Base-by-base conservation (phyloP, 53 echinoderm and acorn worm genomes). In the Glandiceps talaboti region DNA sequence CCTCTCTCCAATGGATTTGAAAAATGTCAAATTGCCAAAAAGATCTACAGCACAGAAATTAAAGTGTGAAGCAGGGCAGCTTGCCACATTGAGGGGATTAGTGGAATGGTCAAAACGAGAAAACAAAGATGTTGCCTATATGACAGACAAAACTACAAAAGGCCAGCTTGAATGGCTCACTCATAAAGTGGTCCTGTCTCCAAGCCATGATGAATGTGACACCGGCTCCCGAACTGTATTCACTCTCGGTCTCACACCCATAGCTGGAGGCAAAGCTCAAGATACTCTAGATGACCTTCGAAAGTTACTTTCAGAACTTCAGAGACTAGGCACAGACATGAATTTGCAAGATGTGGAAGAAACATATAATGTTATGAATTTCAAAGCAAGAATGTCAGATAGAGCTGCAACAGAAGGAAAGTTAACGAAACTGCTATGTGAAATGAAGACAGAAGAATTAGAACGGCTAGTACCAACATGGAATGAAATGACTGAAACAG, bases 181-280 rank as follows among this genome's bases (percentile, higher is more conserved):
- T n/a, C n/a, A n/a, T n/a, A n/a, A n/a, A n/a, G n/a, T n/a, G n/a
- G n/a, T n/a, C n/a, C n/a, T n/a, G n/a, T n/a, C n/a, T n/a, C n/a
- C n/a, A n/a, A n/a, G n/a, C n/a, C n/a, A n/a, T n/a, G n/a, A n/a
- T n/a, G n/a, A n/a, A n/a, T n/a, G n/a, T n/a, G n/a, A n/a, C n/a
- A n/a, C n/a, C n/a, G n/a, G n/a, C n/a, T n/a, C n/a, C n/a, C n/a
- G n/a, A n/a, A n/a, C n/a, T n/a, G n/a, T n/a, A n/a, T n/a, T n/a
- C n/a, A n/a, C n/a, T n/a, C n/a, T n/a, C n/a, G 64, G 64, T 45
- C 64, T 45, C 64, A 45, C 64, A 45, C 64, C 64, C 64, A 45
- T 45, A 12, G 64, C 64, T 45, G 64, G 64, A 45, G 64, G 64
- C 64, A 45, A 45, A 45, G 64, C 64, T 45, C 6, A 45, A 45